These are phyloP conservation scores for Bhutanitis thaidina DNA, from an alignment of 2,888 invertebrate species.

Conservation along the genomic window DNA sequence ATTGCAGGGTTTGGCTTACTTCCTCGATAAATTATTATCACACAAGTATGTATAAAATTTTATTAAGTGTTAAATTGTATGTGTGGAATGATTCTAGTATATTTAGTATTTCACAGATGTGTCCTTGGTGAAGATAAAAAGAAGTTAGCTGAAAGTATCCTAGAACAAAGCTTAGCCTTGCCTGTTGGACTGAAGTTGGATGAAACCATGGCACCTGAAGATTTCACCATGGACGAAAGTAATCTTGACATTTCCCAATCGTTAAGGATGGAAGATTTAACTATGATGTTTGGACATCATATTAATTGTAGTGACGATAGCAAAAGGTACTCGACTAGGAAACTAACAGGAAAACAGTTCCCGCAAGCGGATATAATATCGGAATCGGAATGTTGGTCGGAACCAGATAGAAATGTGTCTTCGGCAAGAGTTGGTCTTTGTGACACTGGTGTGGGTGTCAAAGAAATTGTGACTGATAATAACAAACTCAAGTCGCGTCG, in stretches of 20 bases:
- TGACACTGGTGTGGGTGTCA: slow-evolving; percentile 48
- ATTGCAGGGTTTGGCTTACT: slow-evolving; percentile 83
- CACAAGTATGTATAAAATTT: slow-evolving; percentile 70
- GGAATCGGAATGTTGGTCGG: slow-evolving; percentile 93
- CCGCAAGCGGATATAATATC: slow-evolving; percentile 62
- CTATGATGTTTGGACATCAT: slow-evolving; percentile 73
- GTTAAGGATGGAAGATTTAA: slow-evolving; percentile 66
- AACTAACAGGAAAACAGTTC: slow-evolving; percentile 38
- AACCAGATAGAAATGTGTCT: slow-evolving; percentile 91
- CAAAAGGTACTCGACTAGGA: slow-evolving; percentile 38
- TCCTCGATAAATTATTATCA: slow-evolving; percentile 82
- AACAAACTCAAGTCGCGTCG: slow-evolving; percentile 58
- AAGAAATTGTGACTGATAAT: slow-evolving; percentile 53
- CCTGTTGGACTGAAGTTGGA: slow-evolving; percentile 71
- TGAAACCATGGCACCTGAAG: slow-evolving; percentile 68
- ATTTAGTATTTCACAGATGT: slow-evolving; percentile 46
- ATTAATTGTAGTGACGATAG: slow-evolving; percentile 49
- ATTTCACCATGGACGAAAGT: slow-evolving; percentile 68
- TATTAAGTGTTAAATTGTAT: not conserved
- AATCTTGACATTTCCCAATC: slow-evolving; percentile 66
- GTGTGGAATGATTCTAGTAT: not conserved
- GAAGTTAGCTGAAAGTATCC: slow-evolving; percentile 67
- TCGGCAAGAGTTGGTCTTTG: slow-evolving; percentile 86
- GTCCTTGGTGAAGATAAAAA: slow-evolving; percentile 73
- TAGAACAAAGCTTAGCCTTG: slow-evolving; percentile 71